Evolutionary conservation across 2,797 vertebrate species (phyloP).

Genomic region (Anguilla anguilla): DNA sequence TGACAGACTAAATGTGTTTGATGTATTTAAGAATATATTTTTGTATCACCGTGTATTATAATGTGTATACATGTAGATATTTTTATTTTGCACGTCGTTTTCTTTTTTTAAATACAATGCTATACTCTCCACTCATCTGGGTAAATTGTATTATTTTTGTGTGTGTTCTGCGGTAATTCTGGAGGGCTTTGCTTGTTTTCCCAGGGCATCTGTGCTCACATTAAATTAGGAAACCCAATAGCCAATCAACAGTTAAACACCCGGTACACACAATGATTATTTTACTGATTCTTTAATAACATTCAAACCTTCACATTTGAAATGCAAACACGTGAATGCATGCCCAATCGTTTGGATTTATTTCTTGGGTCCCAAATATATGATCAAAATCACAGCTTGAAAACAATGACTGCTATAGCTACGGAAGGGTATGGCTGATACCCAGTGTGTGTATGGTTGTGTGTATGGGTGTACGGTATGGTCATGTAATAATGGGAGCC

Average conservation of each 20-base stretch:
- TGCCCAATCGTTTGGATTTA: not conserved
- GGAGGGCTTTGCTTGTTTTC: not conserved
- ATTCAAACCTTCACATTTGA: not conserved
- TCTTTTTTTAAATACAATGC: slow-evolving; percentile 21
- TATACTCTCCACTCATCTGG: slow-evolving; percentile 13
- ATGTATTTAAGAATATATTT: slow-evolving; percentile 38
- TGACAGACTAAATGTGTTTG: not conserved
- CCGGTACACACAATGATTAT: not conserved
- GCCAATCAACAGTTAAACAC: not conserved
- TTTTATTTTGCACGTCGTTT: slow-evolving; percentile 11
- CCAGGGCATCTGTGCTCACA: not conserved
- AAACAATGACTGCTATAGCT: not conserved
- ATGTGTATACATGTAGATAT: slow-evolving; percentile 12
- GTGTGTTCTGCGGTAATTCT: not conserved
- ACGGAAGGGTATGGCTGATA: not conserved
- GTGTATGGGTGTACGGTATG: too few species aligned
- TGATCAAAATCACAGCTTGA: not conserved
- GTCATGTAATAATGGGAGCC: not conserved
- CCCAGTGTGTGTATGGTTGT: too few species aligned
- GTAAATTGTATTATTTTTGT: not conserved
- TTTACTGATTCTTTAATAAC: not conserved
- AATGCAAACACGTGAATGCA: not conserved
- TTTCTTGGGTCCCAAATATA: not conserved
- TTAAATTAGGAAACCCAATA: not conserved
- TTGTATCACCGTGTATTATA: slow-evolving; percentile 25